Evolutionary conservation across 2,888 invertebrate species (phyloP).

Genomic region (Volucella bombylans): DNA sequence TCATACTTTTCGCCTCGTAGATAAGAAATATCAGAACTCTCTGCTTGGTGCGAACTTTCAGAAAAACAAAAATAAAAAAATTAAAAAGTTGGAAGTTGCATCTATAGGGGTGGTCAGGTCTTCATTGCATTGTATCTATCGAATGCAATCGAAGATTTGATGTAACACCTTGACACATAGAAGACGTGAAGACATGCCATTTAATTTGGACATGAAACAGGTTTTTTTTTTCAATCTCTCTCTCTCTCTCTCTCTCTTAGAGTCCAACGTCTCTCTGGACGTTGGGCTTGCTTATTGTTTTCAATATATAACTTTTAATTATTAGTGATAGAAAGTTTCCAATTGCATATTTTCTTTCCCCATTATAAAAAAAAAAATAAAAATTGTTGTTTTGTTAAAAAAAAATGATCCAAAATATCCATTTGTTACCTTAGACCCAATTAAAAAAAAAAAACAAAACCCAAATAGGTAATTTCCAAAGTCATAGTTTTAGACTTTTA

Average conservation of each 20-base stretch:
- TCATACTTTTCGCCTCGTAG: slow-evolving; percentile 29
- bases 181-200: slow-evolving; percentile 34
- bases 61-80: slow-evolving; percentile 33
- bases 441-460: no score
- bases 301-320: no score
- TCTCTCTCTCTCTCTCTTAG: slow-evolving; percentile 4
- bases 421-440: no score
- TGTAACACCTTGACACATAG: slow-evolving; percentile 41
- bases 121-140: slow-evolving; percentile 42
- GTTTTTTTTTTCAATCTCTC: no score
- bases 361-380: no score
- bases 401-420: no score
- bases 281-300: slow-evolving; percentile 9
- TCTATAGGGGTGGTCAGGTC: slow-evolving; percentile 65
- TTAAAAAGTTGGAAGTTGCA: slow-evolving; percentile 59
- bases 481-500: not conserved
- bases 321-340: no score
- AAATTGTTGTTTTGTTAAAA: no score
- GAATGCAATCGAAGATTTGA: slow-evolving; percentile 52
- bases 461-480: not conserved
- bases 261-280: slow-evolving; percentile 17
- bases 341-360: no score
- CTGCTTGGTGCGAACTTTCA: slow-evolving; percentile 74
- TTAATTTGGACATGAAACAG: not conserved
- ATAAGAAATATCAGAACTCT: slow-evolving; percentile 74